Conservation (phyloP, 2,797 vertebrate species). For the Brachymystax lenok region DNA sequence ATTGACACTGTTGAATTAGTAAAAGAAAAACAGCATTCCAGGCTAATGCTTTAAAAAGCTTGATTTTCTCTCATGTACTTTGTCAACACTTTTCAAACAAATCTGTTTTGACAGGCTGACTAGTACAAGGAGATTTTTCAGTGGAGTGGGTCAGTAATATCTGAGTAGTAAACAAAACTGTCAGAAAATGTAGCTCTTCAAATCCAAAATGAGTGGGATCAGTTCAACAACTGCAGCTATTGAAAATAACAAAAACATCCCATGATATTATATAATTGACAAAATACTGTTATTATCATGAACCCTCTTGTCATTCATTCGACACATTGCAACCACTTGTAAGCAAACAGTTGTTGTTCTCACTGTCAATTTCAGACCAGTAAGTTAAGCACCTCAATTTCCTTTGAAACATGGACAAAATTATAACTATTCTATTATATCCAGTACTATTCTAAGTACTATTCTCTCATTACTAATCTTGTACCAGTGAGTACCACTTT, state of each 20-base stretch:
- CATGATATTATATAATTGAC: constrained; percentile 2
- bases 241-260: constrained; percentile 5
- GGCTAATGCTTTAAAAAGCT: constrained; percentile 1
- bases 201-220: neutral
- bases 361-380: neutral
- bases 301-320: neutral
- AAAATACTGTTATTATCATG: neutral
- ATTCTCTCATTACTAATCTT: no score
- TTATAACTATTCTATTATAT: neutral
- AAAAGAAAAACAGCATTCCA: neutral
- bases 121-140: neutral
- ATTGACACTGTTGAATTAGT: neutral
- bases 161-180: neutral
- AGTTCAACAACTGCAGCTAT: neutral
- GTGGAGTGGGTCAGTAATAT: neutral
- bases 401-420: neutral
- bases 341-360: neutral
- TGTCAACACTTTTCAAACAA: neutral
- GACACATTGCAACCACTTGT: neutral
- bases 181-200: neutral
- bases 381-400: neutral
- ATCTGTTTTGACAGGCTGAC: neutral
- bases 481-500: no score
- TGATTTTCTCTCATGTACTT: neutral
- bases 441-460: neutral